phyloP scores from a whole-genome alignment of 2,113 vertebrate genomes.

The Cololabis saira region DNA sequence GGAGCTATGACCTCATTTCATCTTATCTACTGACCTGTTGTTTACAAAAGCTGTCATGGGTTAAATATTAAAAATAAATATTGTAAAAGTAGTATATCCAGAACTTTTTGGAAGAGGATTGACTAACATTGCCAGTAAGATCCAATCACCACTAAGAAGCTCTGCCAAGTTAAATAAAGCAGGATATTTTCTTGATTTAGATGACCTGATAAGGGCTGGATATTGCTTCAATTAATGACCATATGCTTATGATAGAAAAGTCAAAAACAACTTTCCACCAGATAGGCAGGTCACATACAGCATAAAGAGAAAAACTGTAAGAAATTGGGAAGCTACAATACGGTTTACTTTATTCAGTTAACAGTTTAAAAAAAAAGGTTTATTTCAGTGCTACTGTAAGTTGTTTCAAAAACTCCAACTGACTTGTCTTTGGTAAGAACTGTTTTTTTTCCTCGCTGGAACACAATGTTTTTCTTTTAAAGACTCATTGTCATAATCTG shows the following conservation, averaged over 20 bases:
- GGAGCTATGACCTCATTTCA: neutral
- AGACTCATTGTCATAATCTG: too few relatives aligned
- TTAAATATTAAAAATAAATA: neutral
- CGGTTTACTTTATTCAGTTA: neutral
- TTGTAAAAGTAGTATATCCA: neutral
- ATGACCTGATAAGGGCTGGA: conserved; percentile 8
- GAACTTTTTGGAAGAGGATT: neutral
- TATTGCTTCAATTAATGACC: neutral
- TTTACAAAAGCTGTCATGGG: neutral
- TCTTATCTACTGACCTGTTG: neutral
- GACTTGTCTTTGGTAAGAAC: too few relatives aligned
- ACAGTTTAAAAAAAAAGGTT: neutral
- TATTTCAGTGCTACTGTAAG: neutral
- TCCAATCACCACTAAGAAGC: neutral
- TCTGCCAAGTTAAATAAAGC: conserved; percentile 11
- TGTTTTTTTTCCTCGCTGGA: too few relatives aligned
- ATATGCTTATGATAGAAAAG: neutral
- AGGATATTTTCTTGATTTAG: neutral
- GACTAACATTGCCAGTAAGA: neutral
- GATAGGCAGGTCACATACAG: neutral
- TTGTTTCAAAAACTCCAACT: too few relatives aligned
- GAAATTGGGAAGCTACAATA: neutral
- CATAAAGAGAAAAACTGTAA: too few relatives aligned
- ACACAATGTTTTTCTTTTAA: too few relatives aligned
- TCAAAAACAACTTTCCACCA: conserved; percentile 3